phyloP scores from a whole-genome alignment of 1,140 invertebrate species.

The Maconellicoccus hirsutus region DNA sequence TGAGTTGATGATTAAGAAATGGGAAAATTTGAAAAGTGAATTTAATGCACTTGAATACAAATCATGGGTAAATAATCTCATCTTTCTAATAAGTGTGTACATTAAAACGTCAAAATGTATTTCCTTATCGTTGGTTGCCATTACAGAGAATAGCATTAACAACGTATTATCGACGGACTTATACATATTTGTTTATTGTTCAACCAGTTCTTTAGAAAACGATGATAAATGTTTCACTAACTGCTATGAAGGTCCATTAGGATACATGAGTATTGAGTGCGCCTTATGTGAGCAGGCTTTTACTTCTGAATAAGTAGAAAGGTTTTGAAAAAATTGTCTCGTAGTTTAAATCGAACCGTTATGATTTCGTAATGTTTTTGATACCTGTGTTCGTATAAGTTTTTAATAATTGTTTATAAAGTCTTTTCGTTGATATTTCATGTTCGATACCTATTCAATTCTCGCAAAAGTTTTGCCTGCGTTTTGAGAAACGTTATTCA shows the following conservation, averaged over 20 bases:
- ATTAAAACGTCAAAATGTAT: slow-evolving; percentile 1
- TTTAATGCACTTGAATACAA: background rate
- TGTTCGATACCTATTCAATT: no score
- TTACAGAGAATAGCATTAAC: background rate
- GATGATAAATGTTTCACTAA: background rate
- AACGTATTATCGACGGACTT: background rate
- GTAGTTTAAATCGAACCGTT: no score
- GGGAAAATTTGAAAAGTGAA: background rate
- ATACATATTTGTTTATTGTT: background rate
- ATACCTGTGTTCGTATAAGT: no score
- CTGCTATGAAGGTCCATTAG: background rate
- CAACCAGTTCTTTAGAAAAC: background rate
- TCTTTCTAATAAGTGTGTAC: background rate
- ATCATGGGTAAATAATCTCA: background rate
- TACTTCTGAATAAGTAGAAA: no score
- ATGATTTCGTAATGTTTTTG: no score
- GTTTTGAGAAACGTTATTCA: no score
- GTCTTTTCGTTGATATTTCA: no score
- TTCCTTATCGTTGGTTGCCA: background rate
- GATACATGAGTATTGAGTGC: no score
- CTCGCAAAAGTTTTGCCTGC: no score
- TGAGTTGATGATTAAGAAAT: background rate
- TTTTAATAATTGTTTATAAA: no score
- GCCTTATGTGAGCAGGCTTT: no score
- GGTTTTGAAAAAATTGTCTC: no score